These are phyloP conservation scores for Hedychridium roseum DNA, from an alignment of 2,888 invertebrate species.

Conservation along the genomic window DNA sequence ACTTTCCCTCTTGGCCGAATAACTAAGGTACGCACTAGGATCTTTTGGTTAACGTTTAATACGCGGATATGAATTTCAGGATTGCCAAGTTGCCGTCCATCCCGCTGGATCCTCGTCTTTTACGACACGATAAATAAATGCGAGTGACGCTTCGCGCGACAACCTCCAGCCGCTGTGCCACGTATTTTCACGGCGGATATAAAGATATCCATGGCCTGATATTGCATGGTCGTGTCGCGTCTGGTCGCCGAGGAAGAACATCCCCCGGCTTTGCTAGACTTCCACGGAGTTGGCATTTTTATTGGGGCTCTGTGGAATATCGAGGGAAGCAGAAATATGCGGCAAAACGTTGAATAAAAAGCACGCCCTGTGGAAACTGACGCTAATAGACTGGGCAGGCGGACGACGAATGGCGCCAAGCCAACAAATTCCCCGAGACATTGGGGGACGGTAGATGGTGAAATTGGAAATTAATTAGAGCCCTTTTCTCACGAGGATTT, in stretches of 20 bases:
- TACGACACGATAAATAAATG: constrained; percentile 19
- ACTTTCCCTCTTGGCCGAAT: too few relatives aligned
- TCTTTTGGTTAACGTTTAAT: neutral
- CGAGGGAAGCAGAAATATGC: too few relatives aligned
- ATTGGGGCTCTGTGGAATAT: constrained; percentile 4
- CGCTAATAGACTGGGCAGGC: too few relatives aligned
- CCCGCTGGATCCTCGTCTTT: constrained; percentile 4
- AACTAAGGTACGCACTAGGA: neutral
- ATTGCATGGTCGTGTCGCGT: too few relatives aligned
- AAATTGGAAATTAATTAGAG: constrained; percentile 3
- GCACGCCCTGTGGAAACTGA: too few relatives aligned
- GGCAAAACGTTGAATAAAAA: too few relatives aligned
- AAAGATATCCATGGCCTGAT: constrained; percentile 1
- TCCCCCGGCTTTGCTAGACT: constrained; percentile 5
- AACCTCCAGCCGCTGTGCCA: neutral
- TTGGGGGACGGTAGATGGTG: too few relatives aligned
- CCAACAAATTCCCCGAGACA: too few relatives aligned
- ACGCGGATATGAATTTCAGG: neutral
- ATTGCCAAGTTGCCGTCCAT: neutral
- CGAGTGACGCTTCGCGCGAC: constrained; percentile 5
- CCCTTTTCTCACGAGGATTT: neutral
- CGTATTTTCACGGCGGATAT: too few relatives aligned
- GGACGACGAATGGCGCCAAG: too few relatives aligned
- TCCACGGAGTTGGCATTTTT: constrained; percentile 9
- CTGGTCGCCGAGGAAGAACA: constrained; percentile 5